Percentiles rank a stretch among this genome's conserved stretches.
These are phyloP conservation scores for Tapirus terrestris DNA, from an alignment of 2,113 vertebrate genomes.

Conservation along the genomic window DNA sequence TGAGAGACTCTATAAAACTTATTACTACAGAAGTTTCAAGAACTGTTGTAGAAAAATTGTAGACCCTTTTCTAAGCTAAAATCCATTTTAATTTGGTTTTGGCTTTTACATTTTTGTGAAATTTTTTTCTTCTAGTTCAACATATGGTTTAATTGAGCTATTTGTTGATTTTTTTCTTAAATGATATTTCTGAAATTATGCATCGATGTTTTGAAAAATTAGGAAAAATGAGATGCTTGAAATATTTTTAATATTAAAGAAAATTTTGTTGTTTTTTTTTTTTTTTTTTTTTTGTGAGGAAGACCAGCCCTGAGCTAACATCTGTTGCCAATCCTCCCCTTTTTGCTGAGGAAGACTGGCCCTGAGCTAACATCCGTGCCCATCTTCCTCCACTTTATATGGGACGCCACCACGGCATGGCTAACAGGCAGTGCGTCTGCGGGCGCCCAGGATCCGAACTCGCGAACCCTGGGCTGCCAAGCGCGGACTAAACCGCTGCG, in stretches of 20 bases:
- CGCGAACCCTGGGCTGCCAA: too few relatives aligned
- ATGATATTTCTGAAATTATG: conserved; percentile 14
- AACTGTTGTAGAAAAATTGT: background rate
- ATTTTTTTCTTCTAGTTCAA: background rate
- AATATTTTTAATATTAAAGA: conserved; percentile 41
- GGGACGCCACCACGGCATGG: too few relatives aligned
- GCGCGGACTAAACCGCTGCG: too few relatives aligned
- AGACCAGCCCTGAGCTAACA: too few relatives aligned
- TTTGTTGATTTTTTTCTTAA: conserved; percentile 10
- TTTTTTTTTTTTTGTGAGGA: too few relatives aligned
- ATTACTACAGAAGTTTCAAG: background rate
- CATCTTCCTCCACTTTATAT: too few relatives aligned
- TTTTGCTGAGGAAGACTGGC: too few relatives aligned
- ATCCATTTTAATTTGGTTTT: conserved; percentile 48
- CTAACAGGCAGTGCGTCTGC: too few relatives aligned
- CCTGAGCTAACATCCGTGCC: too few relatives aligned
- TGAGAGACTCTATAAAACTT: background rate
- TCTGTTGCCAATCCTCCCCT: too few relatives aligned
- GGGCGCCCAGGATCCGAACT: too few relatives aligned
- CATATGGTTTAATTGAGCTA: background rate
- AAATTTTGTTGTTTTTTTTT: conserved; percentile 42
- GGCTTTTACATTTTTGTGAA: background rate
- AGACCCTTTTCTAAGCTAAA: background rate
- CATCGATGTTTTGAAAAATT: conserved; percentile 40
- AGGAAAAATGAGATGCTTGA: background rate